A percentile compares a stretch with the other conserved stretches of the same genome.
Conservation (phyloP, 2,888 invertebrate genomes). For the Eupithecia exiguata region DNA sequence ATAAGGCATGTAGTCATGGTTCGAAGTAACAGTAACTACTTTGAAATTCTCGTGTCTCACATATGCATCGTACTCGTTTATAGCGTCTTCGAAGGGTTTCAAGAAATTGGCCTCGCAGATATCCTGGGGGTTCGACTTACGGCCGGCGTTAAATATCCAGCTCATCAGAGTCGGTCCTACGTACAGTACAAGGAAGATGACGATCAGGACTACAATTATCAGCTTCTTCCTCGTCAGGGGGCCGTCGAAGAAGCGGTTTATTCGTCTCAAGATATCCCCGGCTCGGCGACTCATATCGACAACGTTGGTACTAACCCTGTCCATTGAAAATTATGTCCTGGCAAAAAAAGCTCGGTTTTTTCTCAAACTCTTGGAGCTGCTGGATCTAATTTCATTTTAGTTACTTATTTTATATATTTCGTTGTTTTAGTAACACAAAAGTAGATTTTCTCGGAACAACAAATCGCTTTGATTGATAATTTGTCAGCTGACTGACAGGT, state of each 20-base stretch:
- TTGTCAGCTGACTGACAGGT: not conserved
- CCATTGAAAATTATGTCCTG: conserved; percentile 59
- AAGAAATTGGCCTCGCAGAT: conserved; percentile 87
- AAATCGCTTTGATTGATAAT: not conserved
- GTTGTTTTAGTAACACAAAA: not conserved
- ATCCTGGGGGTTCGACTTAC: conserved; percentile 78
- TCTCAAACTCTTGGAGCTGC: not conserved
- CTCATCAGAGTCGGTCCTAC: conserved; percentile 86
- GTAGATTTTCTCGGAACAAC: not conserved
- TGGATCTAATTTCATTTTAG: conserved; percentile 18
- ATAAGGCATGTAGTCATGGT: conserved; percentile 87
- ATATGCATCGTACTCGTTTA: conserved; percentile 87
- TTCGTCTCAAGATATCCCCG: conserved; percentile 74
- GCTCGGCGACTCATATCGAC: conserved; percentile 75
- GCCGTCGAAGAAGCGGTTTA: conserved; percentile 76
- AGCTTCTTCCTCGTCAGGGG: conserved; percentile 79
- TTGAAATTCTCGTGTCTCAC: conserved; percentile 84
- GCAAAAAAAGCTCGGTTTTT: not conserved
- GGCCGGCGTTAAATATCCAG: conserved; percentile 83
- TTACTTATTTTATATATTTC: not conserved
- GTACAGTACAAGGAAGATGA: conserved; percentile 85
- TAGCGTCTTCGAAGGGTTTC: conserved; percentile 84
- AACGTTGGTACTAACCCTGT: conserved; percentile 64
- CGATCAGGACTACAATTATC: conserved; percentile 78
- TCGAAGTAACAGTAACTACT: conserved; percentile 71